Evolutionary conservation across 2,888 invertebrate genomes (phyloP).

Genomic region (Agrenia bidenticulata): DNA sequence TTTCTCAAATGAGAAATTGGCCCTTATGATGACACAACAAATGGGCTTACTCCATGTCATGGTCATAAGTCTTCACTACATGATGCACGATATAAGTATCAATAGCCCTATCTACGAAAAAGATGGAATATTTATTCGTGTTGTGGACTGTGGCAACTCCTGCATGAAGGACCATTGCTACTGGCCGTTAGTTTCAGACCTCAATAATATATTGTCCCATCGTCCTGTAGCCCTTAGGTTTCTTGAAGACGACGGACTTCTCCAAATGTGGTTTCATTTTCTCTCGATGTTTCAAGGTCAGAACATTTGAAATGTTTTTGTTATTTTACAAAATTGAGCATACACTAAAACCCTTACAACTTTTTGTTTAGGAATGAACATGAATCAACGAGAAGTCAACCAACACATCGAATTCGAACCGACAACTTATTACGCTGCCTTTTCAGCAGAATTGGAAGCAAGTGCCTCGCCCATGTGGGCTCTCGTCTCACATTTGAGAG

Average conservation of each 20-base stretch:
- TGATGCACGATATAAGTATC: constrained; percentile 82
- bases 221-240: constrained; percentile 86
- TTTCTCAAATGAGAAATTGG: constrained; percentile 90
- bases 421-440: constrained; percentile 95
- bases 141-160: constrained; percentile 86
- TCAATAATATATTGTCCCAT: constrained; percentile 94
- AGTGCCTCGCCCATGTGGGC: constrained; percentile 99
- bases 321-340: neutral
- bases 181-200: constrained; percentile 95
- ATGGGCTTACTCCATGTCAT: constrained; percentile 87
- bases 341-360: neutral
- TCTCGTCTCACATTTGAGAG: constrained; percentile 81
- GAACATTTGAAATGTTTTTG: neutral
- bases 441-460: constrained; percentile 94
- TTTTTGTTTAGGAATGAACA: constrained; percentile 79
- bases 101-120: constrained; percentile 79
- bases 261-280: constrained; percentile 95
- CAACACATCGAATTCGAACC: constrained; percentile 96
- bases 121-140: constrained; percentile 78
- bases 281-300: constrained; percentile 91
- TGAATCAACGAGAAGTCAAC: constrained; percentile 84
- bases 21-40: constrained; percentile 86
- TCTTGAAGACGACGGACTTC: constrained; percentile 80
- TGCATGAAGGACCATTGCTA: constrained; percentile 98
- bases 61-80: constrained; percentile 75